These are phyloP conservation scores for Carposina sasakii DNA, from an alignment of 1,140 invertebrate species.

Conservation along the genomic window DNA sequence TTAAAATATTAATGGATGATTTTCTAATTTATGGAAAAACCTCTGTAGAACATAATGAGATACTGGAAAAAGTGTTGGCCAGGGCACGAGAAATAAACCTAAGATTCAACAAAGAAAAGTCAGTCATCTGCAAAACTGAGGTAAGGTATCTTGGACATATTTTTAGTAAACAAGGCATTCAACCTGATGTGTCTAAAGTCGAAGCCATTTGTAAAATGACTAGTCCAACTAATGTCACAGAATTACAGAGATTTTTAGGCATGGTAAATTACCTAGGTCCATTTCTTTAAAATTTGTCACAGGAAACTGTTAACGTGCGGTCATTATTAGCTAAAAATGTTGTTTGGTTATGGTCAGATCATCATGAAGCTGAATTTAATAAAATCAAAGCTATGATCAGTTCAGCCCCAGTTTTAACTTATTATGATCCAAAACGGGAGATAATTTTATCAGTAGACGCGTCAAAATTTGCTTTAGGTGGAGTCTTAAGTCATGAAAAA, in stretches of 20 bases:
- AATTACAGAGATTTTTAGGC: not conserved
- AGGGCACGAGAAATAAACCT: no score
- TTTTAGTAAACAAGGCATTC: no score
- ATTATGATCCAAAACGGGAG: constrained; percentile 7
- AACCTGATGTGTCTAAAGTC: no score
- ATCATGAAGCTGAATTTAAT: constrained; percentile 1
- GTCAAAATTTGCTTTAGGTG: not conserved
- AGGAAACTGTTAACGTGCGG: not conserved
- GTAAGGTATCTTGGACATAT: no score
- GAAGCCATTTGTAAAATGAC: no score
- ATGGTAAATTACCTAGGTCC: not conserved
- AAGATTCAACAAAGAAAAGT: no score
- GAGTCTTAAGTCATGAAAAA: not conserved
- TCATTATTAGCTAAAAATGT: not conserved
- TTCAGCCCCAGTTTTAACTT: constrained; percentile 5
- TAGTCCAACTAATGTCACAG: not conserved
- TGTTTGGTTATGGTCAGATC: not conserved
- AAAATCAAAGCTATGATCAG: constrained; percentile 6
- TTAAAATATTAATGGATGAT: no score
- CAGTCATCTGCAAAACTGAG: no score
- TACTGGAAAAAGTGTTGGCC: no score
- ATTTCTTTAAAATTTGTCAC: not conserved
- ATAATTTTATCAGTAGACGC: constrained; percentile 3
- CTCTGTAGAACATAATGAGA: no score
- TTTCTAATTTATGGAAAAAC: no score